Percentiles rank a stretch among this genome's conserved stretches.
These are phyloP conservation scores for Stenodera caucasica DNA, from an alignment of 2,888 invertebrate species.

Conservation along the genomic window DNA sequence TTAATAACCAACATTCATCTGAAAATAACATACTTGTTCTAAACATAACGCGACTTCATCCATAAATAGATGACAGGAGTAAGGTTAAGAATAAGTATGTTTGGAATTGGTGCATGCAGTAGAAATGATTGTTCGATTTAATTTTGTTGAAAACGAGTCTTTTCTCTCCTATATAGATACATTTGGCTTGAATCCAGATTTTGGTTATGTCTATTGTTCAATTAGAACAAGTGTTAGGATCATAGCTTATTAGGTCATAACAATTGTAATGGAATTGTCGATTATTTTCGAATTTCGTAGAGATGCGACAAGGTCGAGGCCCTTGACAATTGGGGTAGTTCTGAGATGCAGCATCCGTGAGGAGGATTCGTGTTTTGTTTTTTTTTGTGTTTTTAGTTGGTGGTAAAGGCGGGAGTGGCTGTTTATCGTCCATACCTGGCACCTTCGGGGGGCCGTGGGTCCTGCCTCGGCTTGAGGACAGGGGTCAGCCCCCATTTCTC, in stretches of 20 bases:
- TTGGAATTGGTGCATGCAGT: slow-evolving; percentile 37
- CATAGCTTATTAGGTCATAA: slow-evolving; percentile 13
- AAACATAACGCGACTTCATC: slow-evolving; percentile 22
- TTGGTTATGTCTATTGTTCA: too few relatives aligned
- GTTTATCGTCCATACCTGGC: slow-evolving; percentile 63
- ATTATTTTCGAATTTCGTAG: slow-evolving; percentile 13
- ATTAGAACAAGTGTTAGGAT: slow-evolving; percentile 10
- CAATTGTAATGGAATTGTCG: neutral
- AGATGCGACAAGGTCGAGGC: slow-evolving; percentile 25
- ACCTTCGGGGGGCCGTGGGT: slow-evolving; percentile 81
- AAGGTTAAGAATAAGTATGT: slow-evolving; percentile 31
- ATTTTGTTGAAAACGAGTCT: too few relatives aligned
- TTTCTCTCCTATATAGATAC: neutral
- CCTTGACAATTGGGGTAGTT: slow-evolving; percentile 16
- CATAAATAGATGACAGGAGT: slow-evolving; percentile 29
- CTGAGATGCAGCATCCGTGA: slow-evolving; percentile 42
- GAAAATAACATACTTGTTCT: slow-evolving; percentile 23
- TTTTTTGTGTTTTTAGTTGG: too few relatives aligned
- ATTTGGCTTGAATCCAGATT: slow-evolving; percentile 16
- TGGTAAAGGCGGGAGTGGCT: slow-evolving; percentile 43
- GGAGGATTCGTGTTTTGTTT: too few relatives aligned
- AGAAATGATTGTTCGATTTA: too few relatives aligned
- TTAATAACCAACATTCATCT: slow-evolving; percentile 13
- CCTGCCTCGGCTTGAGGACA: slow-evolving; percentile 95
- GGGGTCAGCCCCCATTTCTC: slow-evolving; percentile 98